These are phyloP conservation scores for Clytia hemisphaerica DNA, from an alignment of 30 jellyfish, hydroid and myxozoan species.

Conservation along the genomic window DNA sequence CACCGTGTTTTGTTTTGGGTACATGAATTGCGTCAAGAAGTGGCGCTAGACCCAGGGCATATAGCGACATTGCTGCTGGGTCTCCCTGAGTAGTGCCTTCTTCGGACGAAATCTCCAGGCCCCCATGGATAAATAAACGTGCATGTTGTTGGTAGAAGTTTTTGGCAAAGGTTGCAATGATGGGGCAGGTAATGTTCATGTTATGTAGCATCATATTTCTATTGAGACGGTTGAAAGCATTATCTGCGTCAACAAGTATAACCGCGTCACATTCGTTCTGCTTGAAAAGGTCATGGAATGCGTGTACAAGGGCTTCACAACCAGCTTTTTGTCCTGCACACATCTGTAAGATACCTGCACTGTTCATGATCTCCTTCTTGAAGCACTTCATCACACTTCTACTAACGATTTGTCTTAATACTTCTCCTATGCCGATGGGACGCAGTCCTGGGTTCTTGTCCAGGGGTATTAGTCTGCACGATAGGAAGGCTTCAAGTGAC, in stretches of 20 bases:
- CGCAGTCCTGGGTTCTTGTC: slow-evolving; percentile 18
- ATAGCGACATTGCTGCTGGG: no score
- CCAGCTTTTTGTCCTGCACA: slow-evolving; percentile 46
- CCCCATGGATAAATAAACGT: no score
- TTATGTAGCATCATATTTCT: slow-evolving; percentile 19
- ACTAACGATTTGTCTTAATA: slow-evolving; percentile 30
- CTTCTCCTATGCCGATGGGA: slow-evolving; percentile 24
- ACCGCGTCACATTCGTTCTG: slow-evolving; percentile 1
- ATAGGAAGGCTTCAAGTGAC: not conserved
- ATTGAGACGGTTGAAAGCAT: no score
- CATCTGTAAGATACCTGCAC: slow-evolving; percentile 35
- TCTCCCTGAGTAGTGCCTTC: no score
- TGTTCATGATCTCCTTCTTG: slow-evolving; percentile 21
- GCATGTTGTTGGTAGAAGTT: no score
- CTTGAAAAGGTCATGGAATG: not conserved
- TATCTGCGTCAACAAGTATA: slow-evolving; percentile 11
- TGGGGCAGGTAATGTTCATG: not conserved
- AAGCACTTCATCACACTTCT: slow-evolving; percentile 9
- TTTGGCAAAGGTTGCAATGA: no score
- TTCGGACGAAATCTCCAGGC: no score
- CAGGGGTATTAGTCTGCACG: slow-evolving; percentile 7
- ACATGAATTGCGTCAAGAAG: not conserved
- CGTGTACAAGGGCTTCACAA: slow-evolving; percentile 28
- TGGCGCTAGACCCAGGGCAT: not conserved
- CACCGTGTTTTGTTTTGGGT: not conserved